These are phyloP conservation scores for Chrysoperla carnea DNA, from an alignment of 1,140 invertebrate species.

Conservation along the genomic window DNA sequence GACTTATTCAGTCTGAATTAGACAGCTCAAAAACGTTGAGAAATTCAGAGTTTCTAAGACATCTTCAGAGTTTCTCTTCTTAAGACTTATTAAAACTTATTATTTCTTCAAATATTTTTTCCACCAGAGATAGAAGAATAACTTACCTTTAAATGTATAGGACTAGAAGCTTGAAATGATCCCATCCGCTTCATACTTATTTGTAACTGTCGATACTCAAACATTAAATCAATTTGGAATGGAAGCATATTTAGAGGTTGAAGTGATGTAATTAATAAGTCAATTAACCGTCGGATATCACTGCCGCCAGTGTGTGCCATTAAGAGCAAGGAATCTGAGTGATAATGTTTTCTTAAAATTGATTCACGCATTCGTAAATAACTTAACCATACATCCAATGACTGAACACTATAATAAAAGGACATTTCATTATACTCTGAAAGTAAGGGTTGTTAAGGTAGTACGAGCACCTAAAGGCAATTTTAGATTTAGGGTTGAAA, in stretches of 20 bases:
- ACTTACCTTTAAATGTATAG: conserved; percentile 15
- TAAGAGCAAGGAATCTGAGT: conserved; percentile 46
- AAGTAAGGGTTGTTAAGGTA: neutral
- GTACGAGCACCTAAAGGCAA: no score
- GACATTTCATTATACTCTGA: neutral
- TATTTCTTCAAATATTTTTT: neutral
- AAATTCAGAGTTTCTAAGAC: no score
- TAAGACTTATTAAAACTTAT: no score
- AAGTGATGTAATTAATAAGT: conserved; percentile 51
- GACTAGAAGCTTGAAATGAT: conserved; percentile 18
- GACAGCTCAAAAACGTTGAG: no score
- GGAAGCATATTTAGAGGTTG: conserved; percentile 58
- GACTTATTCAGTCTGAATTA: no score
- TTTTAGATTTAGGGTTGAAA: no score
- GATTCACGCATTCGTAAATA: conserved; percentile 66
- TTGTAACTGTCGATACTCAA: conserved; percentile 59
- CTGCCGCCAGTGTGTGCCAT: conserved; percentile 44
- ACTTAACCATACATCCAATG: conserved; percentile 70
- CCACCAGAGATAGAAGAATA: no score
- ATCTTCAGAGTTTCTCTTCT: no score
- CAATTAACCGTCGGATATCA: conserved; percentile 42
- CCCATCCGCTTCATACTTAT: conserved; percentile 53
- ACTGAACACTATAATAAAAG: conserved; percentile 38
- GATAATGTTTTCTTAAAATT: conserved; percentile 66
- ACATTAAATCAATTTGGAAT: conserved; percentile 64